Evolutionary conservation across 64 coral and sea anemone genomes (phyloP).

Genomic region (Stichodactyla helianthus): DNA sequence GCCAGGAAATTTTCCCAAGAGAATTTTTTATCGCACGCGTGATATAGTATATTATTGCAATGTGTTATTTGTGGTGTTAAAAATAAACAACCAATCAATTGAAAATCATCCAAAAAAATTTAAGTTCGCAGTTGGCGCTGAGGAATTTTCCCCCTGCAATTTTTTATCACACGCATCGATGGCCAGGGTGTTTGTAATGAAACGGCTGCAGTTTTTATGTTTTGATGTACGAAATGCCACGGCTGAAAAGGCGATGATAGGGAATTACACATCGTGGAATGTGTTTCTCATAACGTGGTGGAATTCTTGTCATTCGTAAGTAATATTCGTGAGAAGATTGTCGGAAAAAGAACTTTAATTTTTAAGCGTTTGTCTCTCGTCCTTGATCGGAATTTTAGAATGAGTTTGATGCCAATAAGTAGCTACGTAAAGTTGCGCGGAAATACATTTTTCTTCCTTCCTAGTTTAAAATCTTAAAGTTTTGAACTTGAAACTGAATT

Average conservation of each 20-base stretch:
- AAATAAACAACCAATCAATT: too few relatives aligned
- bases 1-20: too few relatives aligned
- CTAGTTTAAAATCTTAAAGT: too few relatives aligned
- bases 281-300: background rate
- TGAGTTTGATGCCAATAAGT: background rate
- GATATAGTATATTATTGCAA: too few relatives aligned
- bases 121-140: too few relatives aligned
- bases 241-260: background rate
- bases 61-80: too few relatives aligned
- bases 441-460: too few relatives aligned
- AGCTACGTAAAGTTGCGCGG: background rate
- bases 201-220: background rate
- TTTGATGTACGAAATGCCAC: background rate
- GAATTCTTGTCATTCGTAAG: constrained; percentile 15
- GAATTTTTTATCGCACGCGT: too few relatives aligned
- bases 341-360: background rate
- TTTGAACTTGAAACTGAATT: too few relatives aligned
- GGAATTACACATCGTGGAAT: background rate
- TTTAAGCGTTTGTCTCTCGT: background rate
- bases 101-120: too few relatives aligned
- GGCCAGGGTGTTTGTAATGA: background rate
- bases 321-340: background rate
- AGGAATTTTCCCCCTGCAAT: background rate
- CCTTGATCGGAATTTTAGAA: background rate
- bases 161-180: background rate